Evolutionary conservation across 2,888 invertebrate species (phyloP), one percentile per base, ranked within the genome.

Genomic region (Carpatolechia fugitivella): DNA sequence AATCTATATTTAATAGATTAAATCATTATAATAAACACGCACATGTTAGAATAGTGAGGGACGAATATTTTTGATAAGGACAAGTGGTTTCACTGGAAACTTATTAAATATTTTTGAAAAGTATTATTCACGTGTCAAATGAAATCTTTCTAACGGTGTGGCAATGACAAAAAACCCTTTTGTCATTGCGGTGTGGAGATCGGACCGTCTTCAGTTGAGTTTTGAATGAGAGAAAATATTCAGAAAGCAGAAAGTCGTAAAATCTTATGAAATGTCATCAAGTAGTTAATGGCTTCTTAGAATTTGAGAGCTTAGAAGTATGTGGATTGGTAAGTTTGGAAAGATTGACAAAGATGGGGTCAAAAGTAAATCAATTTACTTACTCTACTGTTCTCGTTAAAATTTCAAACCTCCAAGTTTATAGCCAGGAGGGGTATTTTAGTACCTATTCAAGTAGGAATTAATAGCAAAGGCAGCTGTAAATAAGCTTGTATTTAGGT

Each of bases 21-120:
- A n/a, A 67, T 71, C 69, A 70, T 70, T 74, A 72, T 72, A 69
- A 68, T 69, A 85, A 85, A 83, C 85, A 85, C 87, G 86, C 83
- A 85, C 84, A 85, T 70, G 69, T 63, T 65, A 61, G 48, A 24
- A 36, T 55, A 57, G 50, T 55, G 60, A 57, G 50, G 55, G 60
- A 60, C 41, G 69, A 69, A 70, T 82, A 83, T 82, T 82, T 83
- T 83, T 82, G 76, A 78, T 78, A 79, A 72, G 61, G 64, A 63
- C 65, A 62, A 49, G 56, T 57, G 53, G 56, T 56, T 54, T 56
- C 51, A 36, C 20, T 54, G 47, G 46, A 44, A 54, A 57, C 55
- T 52, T 63, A 10, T 4, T 10, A 61, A 55, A 56, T 60, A 54
- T 58, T 61, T 58, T 58, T 46, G 52, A 33, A 59, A 59, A 55